phyloP scores from a whole-genome alignment of 2,888 invertebrate species.

The Augochlorella aurata region DNA sequence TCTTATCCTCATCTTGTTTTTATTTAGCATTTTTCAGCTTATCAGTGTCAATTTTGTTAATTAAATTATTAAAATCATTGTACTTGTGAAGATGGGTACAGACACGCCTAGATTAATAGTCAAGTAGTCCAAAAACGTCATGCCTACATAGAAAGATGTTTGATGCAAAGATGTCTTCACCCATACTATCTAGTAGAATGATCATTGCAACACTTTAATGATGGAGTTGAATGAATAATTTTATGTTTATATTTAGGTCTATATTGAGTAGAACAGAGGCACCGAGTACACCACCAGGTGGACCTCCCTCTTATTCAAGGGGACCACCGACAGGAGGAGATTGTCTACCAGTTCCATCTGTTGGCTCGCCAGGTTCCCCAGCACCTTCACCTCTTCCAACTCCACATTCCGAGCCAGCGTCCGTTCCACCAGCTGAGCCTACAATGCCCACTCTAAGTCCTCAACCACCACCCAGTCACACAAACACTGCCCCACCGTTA shows the following conservation, averaged over 20 bases:
- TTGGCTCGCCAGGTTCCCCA: constrained; percentile 85
- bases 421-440: constrained; percentile 86
- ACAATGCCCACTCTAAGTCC: constrained; percentile 89
- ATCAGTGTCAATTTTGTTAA: constrained; percentile 12
- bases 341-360: constrained; percentile 79
- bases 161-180: background rate
- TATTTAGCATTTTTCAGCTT: constrained; percentile 37
- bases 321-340: constrained; percentile 82
- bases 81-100: background rate
- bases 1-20: background rate
- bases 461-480: constrained; percentile 83
- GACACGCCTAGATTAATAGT: background rate
- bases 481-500: constrained; percentile 80
- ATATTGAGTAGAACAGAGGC: constrained; percentile 76
- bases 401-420: constrained; percentile 87
- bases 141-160: background rate
- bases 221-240: constrained; percentile 20
- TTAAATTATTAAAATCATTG: constrained; percentile 9
- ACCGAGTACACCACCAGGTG: constrained; percentile 85
- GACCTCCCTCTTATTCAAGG: constrained; percentile 87
- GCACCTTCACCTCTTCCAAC: constrained; percentile 88
- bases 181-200: background rate
- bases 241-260: constrained; percentile 64
- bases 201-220: background rate
- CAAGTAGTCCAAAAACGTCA: background rate